These are phyloP conservation scores for Engraulis encrasicolus DNA, from an alignment of 2,113 vertebrate species.

Conservation along the genomic window DNA sequence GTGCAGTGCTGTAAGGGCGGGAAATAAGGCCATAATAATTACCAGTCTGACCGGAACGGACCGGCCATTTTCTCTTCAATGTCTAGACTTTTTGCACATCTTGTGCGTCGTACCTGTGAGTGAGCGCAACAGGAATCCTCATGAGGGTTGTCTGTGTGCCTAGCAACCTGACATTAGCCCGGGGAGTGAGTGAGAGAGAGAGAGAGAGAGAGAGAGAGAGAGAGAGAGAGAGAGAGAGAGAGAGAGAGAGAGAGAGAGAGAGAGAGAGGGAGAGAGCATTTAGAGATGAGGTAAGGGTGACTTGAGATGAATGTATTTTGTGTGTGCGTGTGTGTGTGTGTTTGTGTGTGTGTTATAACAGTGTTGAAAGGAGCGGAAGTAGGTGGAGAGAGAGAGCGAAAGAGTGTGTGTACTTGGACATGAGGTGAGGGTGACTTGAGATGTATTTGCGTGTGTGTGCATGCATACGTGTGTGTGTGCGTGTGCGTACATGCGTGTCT, in stretches of 20 bases:
- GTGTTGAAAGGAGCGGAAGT: no score
- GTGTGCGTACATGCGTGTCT: no score
- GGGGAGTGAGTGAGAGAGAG: background rate
- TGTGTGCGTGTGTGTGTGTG: no score
- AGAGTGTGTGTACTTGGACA: no score
- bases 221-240: background rate
- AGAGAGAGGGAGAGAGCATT: no score
- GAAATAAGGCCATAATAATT: background rate
- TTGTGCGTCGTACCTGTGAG: background rate
- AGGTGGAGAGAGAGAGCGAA: no score
- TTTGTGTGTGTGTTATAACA: no score
- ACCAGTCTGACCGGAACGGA: background rate
- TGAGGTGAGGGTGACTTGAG: no score
- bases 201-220: background rate
- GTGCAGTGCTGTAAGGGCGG: background rate
- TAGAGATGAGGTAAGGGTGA: no score
- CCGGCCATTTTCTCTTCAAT: background rate
- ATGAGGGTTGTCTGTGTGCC: background rate
- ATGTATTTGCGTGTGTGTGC: no score
- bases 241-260: background rate
- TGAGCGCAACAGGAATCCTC: background rate
- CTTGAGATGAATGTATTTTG: no score
- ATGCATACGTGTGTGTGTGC: no score
- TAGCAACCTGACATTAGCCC: background rate
- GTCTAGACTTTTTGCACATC: background rate